A percentile compares a stretch with the other conserved stretches of the same genome.
These are phyloP conservation scores for Ectemnius lituratus DNA, from an alignment of 2,888 invertebrate species.

Conservation along the genomic window DNA sequence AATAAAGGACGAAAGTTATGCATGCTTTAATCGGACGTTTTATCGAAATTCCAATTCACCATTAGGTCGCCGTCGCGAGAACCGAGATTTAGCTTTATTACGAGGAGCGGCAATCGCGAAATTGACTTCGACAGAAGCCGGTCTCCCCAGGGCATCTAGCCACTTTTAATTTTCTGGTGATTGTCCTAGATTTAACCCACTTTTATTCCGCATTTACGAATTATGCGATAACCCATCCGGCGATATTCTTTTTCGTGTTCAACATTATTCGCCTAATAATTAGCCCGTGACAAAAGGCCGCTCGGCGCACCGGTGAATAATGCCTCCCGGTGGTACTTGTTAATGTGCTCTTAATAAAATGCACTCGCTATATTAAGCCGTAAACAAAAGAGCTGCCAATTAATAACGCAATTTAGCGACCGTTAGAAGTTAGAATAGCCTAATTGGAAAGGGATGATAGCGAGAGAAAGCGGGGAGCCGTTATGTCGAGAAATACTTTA, in stretches of 20 bases:
- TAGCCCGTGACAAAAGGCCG: conserved; percentile 31
- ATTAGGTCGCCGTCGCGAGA: neutral
- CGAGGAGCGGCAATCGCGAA: neutral
- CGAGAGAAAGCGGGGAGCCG: neutral
- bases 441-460: conserved; percentile 28
- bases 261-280: conserved; percentile 32
- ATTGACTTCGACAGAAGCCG: neutral
- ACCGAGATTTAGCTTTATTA: conserved; percentile 4
- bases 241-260: conserved; percentile 14
- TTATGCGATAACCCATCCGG: too few relatives aligned
- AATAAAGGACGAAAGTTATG: conserved; percentile 38
- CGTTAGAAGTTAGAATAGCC: conserved; percentile 40
- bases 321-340: conserved; percentile 21
- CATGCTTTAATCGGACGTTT: conserved; percentile 35
- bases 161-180: neutral
- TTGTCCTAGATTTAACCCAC: too few relatives aligned
- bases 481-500: conserved; percentile 17
- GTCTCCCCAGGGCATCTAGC: neutral
- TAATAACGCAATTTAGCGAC: conserved; percentile 46
- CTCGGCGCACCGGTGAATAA: conserved; percentile 30
- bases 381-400: conserved; percentile 40
- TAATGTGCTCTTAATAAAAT: conserved; percentile 44
- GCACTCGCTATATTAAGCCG: conserved; percentile 47
- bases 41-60: conserved; percentile 21
- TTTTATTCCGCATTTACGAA: too few relatives aligned